Evolutionary conservation across 1,140 invertebrate species (phyloP).

Genomic region (Protaetia brevitarsis): DNA sequence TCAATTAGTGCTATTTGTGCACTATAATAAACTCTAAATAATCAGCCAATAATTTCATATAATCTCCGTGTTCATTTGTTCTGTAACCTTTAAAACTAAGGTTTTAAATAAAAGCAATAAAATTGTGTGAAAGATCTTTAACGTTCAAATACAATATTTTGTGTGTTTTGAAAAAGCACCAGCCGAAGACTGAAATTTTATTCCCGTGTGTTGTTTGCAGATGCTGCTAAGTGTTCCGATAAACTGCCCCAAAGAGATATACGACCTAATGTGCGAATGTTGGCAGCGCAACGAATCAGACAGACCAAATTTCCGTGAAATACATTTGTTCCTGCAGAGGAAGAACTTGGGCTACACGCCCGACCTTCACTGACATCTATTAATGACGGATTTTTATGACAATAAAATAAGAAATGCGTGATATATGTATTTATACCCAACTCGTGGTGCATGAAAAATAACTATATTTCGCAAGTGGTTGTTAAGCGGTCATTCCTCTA

Average conservation of each 20-base stretch:
- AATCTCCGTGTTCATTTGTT: no score
- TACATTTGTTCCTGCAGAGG: slow-evolving; percentile 81
- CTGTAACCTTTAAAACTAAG: no score
- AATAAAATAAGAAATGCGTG: slow-evolving; percentile 24
- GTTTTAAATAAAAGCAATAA: no score
- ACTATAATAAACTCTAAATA: no score
- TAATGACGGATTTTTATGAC: slow-evolving; percentile 19
- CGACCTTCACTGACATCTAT: slow-evolving; percentile 44
- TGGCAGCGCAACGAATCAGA: slow-evolving; percentile 78
- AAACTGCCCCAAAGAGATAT: slow-evolving; percentile 79
- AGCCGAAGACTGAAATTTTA: slow-evolving; percentile 18
- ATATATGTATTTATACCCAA: slow-evolving; percentile 20
- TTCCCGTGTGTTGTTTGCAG: slow-evolving; percentile 47
- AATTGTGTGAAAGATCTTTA: no score
- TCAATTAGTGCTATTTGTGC: no score
- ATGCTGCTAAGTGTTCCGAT: slow-evolving; percentile 70
- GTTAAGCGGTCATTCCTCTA: neutral
- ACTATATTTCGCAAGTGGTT: neutral
- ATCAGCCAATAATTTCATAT: no score
- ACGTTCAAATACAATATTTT: no score
- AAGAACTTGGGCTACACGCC: slow-evolving; percentile 76
- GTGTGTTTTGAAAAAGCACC: neutral
- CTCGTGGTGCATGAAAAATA: slow-evolving; percentile 5
- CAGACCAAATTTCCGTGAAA: slow-evolving; percentile 81
- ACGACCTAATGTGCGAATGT: slow-evolving; percentile 86